Percentiles rank a stretch among this genome's conserved stretches.
Evolutionary conservation across 1,140 invertebrate genomes (phyloP).

Genomic region (Dendroctonus valens): DNA sequence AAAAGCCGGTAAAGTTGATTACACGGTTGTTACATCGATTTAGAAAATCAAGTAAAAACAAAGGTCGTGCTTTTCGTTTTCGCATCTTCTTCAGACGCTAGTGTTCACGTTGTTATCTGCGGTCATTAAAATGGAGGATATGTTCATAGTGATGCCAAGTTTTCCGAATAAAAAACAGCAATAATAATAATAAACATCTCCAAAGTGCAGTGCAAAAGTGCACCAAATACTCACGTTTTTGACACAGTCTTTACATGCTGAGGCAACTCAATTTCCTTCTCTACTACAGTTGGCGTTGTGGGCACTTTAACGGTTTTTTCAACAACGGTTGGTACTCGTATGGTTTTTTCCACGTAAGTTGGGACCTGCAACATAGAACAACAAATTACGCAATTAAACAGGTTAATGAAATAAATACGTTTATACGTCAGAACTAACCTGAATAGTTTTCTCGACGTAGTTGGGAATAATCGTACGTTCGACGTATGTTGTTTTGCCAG

Average conservation of each 20-base stretch:
- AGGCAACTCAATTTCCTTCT: conserved; percentile 37
- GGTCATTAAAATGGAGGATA: no score
- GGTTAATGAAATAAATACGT: neutral
- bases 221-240: conserved; percentile 11
- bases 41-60: no score
- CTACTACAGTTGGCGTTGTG: conserved; percentile 40
- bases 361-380: conserved; percentile 12
- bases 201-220: no score
- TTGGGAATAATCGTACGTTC: conserved; percentile 46
- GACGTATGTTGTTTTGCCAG: conserved; percentile 40
- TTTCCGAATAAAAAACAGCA: no score
- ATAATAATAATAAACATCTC: neutral
- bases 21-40: no score
- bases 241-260: conserved; percentile 11
- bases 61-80: no score
- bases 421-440: conserved; percentile 5
- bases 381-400: neutral
- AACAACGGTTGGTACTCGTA: conserved; percentile 42
- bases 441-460: conserved; percentile 45
- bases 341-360: conserved; percentile 25
- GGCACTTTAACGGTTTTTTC: conserved; percentile 43
- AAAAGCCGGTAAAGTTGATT: no score
- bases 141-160: no score
- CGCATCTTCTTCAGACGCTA: no score
- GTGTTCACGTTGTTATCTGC: no score